Percentiles rank a stretch among this genome's conserved stretches.
Conservation (phyloP, 2,113 vertebrate species). For the Sitta europaea region DNA sequence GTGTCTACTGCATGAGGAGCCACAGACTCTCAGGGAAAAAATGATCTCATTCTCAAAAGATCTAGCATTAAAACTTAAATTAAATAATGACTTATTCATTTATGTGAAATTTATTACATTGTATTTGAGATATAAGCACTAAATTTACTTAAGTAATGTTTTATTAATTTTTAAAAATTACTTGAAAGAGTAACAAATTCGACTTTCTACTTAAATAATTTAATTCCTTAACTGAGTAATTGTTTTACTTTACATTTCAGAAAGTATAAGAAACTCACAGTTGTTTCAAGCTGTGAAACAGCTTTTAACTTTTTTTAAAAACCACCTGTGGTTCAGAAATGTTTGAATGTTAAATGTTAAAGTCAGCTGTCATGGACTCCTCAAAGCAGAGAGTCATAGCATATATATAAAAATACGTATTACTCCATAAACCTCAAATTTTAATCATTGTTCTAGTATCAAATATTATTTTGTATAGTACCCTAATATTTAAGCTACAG, state of each 20-base stretch:
- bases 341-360: not conserved
- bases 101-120: constrained; percentile 42
- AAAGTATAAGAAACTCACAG: not conserved
- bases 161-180: constrained; percentile 58
- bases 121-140: constrained; percentile 42
- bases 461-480: not conserved
- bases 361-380: not conserved
- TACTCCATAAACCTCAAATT: not conserved
- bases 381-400: not conserved
- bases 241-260: constrained; percentile 27
- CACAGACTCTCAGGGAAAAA: not conserved
- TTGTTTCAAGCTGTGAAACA: not conserved
- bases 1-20: not conserved
- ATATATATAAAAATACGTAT: not conserved
- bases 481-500: not conserved
- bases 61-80: constrained; percentile 33
- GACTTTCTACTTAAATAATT: constrained; percentile 45
- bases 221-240: constrained; percentile 28
- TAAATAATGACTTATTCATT: constrained; percentile 58
- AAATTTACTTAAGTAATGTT: constrained; percentile 59
- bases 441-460: not conserved
- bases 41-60: not conserved
- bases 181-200: constrained; percentile 56
- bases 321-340: not conserved
- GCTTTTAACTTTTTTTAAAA: not conserved